Evolutionary conservation across 2,797 vertebrate genomes (phyloP).

Genomic region (Phrynocephalus forsythii): DNA sequence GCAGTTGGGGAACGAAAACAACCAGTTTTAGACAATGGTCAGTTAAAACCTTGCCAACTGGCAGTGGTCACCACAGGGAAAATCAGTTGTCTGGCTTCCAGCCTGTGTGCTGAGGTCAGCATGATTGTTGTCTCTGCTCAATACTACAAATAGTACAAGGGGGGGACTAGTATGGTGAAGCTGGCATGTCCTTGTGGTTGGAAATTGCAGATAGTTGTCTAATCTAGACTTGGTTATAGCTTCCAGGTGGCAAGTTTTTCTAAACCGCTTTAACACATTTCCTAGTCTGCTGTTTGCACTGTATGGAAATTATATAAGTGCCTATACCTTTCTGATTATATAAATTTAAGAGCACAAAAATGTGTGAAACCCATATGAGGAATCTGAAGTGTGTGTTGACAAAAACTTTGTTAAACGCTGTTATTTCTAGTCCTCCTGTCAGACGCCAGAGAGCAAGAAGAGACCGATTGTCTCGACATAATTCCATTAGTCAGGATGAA

Average conservation of each 20-base stretch:
- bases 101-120: background rate
- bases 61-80: background rate
- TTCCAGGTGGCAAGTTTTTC: background rate
- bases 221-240: background rate
- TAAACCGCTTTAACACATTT: background rate
- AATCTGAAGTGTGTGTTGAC: constrained; percentile 2
- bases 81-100: constrained; percentile 17
- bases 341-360: background rate
- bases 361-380: background rate
- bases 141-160: background rate
- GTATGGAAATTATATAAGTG: background rate
- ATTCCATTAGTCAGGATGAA: constrained; percentile 87
- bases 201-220: background rate
- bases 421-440: constrained; percentile 86
- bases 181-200: too few species aligned
- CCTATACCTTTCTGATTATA: background rate
- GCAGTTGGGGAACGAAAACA: background rate
- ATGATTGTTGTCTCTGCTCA: background rate
- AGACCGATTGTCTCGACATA: constrained; percentile 90
- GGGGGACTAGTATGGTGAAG: background rate
- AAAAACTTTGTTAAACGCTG: constrained; percentile 53
- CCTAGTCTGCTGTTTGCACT: background rate
- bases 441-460: constrained; percentile 93
- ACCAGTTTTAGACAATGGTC: background rate
- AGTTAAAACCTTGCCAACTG: background rate